A percentile compares a stretch with the other conserved stretches of the same genome.
These are phyloP conservation scores for Rallus crepitans DNA, from an alignment of 2,797 vertebrate species.

Conservation along the genomic window DNA sequence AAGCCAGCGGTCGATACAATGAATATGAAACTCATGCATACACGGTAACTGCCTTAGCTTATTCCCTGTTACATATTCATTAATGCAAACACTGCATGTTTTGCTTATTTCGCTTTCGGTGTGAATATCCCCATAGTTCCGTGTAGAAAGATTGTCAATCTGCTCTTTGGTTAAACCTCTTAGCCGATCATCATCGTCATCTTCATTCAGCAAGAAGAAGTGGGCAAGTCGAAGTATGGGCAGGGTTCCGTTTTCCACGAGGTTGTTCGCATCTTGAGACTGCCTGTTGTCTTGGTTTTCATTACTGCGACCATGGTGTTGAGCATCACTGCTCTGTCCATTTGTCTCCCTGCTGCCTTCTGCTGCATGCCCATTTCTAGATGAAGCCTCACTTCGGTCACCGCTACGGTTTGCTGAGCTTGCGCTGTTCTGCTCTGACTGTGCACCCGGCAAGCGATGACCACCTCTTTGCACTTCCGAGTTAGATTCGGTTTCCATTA, in stretches of 20 bases:
- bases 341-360: slow-evolving; percentile 30
- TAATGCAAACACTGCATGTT: slow-evolving; percentile 94
- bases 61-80: slow-evolving; percentile 93
- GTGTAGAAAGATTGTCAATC: slow-evolving; percentile 95
- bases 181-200: slow-evolving; percentile 87
- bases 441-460: not conserved
- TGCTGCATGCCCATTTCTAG: not conserved
- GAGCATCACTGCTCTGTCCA: not conserved
- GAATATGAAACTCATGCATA: slow-evolving; percentile 94
- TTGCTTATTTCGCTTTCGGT: slow-evolving; percentile 88
- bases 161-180: slow-evolving; percentile 97
- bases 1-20: slow-evolving; percentile 97
- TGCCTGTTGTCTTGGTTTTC: slow-evolving; percentile 74
- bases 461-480: slow-evolving; percentile 79
- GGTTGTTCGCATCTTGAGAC: slow-evolving; percentile 85
- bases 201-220: slow-evolving; percentile 93
- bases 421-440: not conserved
- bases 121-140: slow-evolving; percentile 89
- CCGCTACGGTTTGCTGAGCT: not conserved
- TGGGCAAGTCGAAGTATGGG: slow-evolving; percentile 92
- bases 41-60: slow-evolving; percentile 94
- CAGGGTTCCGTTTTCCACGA: slow-evolving; percentile 90
- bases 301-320: slow-evolving; percentile 16
- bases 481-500: slow-evolving; percentile 93
- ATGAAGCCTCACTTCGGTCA: not conserved